These are phyloP conservation scores for Leptinotarsa peninsularis DNA, from an alignment of 2,888 invertebrate genomes.

Conservation along the genomic window DNA sequence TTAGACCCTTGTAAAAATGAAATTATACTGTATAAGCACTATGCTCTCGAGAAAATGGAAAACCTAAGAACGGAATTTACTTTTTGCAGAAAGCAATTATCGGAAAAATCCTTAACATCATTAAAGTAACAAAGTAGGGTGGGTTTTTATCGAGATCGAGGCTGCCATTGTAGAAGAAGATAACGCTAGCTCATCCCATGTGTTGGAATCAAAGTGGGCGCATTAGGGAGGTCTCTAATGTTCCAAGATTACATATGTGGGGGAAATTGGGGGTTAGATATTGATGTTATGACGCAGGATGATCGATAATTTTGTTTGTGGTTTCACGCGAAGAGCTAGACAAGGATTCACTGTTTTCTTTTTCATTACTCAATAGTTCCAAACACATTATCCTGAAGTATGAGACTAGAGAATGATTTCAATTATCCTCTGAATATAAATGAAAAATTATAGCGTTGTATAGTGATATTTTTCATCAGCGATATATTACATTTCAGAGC, in stretches of 20 bases:
- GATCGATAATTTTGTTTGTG: background rate
- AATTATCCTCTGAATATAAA: too few species aligned
- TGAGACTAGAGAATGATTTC: too few species aligned
- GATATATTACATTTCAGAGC: too few species aligned
- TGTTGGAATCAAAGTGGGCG: constrained; percentile 50
- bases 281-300: constrained; percentile 3
- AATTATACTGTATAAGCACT: constrained; percentile 25
- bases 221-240: constrained; percentile 47
- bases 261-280: constrained; percentile 28
- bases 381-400: too few species aligned
- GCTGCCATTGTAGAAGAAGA: constrained; percentile 46
- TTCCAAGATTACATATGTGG: constrained; percentile 40
- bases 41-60: constrained; percentile 22
- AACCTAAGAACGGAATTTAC: constrained; percentile 9
- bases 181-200: constrained; percentile 49
- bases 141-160: constrained; percentile 46
- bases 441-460: too few species aligned
- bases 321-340: background rate
- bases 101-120: constrained; percentile 25
- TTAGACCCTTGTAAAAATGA: constrained; percentile 27
- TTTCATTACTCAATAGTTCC: too few species aligned
- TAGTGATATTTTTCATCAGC: too few species aligned
- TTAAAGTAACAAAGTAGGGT: constrained; percentile 26
- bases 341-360: background rate
- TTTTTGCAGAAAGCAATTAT: constrained; percentile 46